These are phyloP conservation scores for Corticium candelabrum DNA, from an alignment of 37 sponge, comb jelly and placozoan genomes.

Conservation along the genomic window DNA sequence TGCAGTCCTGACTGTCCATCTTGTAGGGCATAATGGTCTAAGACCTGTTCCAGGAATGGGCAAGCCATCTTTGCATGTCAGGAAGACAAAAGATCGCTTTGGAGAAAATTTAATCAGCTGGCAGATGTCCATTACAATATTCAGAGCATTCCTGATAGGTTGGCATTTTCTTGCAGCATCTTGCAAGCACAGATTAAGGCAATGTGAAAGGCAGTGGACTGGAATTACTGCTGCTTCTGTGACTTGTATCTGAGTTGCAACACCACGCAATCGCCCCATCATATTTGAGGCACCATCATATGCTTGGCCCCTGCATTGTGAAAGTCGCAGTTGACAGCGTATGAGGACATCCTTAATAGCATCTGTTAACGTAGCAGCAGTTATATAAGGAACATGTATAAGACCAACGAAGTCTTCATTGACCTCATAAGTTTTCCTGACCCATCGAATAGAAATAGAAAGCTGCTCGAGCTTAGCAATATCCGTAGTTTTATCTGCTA, in stretches of 20 bases:
- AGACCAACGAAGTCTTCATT: conserved; percentile 38
- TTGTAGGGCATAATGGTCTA: conserved; percentile 37
- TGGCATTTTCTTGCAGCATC: conserved; percentile 15
- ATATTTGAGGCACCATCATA: conserved; percentile 41
- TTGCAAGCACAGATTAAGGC: conserved; percentile 46
- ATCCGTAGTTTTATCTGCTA: too few relatives aligned
- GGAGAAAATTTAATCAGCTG: conserved; percentile 32
- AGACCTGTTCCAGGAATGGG: conserved; percentile 7
- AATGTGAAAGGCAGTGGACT: conserved; percentile 46
- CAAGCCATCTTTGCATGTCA: conserved; percentile 11
- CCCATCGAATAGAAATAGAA: conserved; percentile 39
- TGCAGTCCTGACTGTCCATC: conserved; percentile 45
- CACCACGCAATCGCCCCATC: conserved; percentile 36
- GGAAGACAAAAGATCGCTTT: conserved; percentile 23
- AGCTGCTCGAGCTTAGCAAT: too few relatives aligned
- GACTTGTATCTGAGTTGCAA: conserved; percentile 21
- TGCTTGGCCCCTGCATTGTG: conserved; percentile 35
- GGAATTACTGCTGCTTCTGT: conserved; percentile 21
- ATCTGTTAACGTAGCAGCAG: conserved; percentile 18
- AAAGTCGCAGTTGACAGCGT: conserved; percentile 36
- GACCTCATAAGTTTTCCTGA: conserved; percentile 19
- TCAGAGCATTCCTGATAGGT: conserved; percentile 20
- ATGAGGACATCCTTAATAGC: conserved; percentile 26
- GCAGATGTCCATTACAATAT: conserved; percentile 33
- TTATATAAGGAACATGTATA: conserved; percentile 41